Conservation (phyloP, 1,140 invertebrate species). For the Drosophila pachea region DNA sequence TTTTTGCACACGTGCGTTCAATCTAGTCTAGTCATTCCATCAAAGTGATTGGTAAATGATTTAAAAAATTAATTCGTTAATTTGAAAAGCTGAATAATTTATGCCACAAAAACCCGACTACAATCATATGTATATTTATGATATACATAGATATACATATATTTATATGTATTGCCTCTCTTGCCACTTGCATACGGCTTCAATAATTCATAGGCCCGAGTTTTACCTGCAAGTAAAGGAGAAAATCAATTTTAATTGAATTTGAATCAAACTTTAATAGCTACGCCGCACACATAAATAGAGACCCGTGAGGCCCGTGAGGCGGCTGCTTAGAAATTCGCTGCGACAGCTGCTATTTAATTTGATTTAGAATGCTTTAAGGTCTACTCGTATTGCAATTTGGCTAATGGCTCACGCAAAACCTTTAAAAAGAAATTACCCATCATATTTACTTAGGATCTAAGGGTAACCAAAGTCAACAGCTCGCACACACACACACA, state of each 20-base stretch:
- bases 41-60: too few relatives aligned
- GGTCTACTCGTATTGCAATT: slow-evolving; percentile 59
- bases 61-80: too few relatives aligned
- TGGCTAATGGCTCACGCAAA: slow-evolving; percentile 68
- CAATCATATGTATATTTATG: too few relatives aligned
- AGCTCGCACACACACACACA: slow-evolving; percentile 12
- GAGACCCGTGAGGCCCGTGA: background rate
- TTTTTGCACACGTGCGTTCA: background rate
- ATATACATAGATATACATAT: too few relatives aligned
- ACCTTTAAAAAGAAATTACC: slow-evolving; percentile 74
- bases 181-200: background rate
- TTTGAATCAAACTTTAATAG: background rate
- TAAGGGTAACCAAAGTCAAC: slow-evolving; percentile 36
- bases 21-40: background rate
- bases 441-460: slow-evolving; percentile 72
- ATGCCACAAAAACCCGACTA: too few relatives aligned
- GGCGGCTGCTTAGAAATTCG: slow-evolving; percentile 12
- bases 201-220: background rate
- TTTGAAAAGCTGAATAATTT: too few relatives aligned
- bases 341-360: slow-evolving; percentile 50
- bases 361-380: slow-evolving; percentile 55
- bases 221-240: slow-evolving; percentile 51
- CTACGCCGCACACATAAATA: slow-evolving; percentile 1
- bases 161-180: too few relatives aligned
- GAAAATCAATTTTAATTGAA: slow-evolving; percentile 1